Percentiles rank a stretch among this genome's conserved stretches.
Evolutionary conservation across 2,113 vertebrate species (phyloP).

Genomic region (Thermophis baileyi): DNA sequence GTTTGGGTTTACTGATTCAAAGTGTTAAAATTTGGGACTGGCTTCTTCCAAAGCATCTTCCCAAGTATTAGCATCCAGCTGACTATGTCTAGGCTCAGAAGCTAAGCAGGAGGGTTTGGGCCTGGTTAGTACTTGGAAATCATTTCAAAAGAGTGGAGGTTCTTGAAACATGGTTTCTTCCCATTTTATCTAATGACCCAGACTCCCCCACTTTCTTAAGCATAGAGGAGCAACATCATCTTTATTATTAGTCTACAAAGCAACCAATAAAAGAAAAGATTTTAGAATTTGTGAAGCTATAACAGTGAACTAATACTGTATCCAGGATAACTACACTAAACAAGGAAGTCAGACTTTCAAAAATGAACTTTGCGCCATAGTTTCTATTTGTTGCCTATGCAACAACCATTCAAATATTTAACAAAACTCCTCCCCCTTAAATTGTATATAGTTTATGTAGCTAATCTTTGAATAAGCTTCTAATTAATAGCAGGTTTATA

Average conservation of each 20-base stretch:
- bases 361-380: neutral
- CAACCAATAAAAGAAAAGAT: neutral
- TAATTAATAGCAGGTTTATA: neutral
- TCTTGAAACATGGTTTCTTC: neutral
- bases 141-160: neutral
- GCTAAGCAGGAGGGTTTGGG: neutral
- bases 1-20: neutral
- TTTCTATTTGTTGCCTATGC: neutral
- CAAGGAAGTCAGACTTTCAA: neutral
- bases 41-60: neutral
- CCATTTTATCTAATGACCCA: neutral
- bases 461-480: neutral
- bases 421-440: neutral
- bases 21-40: neutral
- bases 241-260: neutral
- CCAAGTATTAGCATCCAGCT: neutral
- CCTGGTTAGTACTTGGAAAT: neutral
- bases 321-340: neutral
- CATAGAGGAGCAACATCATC: neutral
- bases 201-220: neutral
- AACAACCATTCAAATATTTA: neutral
- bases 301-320: neutral
- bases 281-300: neutral
- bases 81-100: neutral
- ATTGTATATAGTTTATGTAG: neutral